Evolutionary conservation across 2,113 vertebrate species (phyloP), one percentile per base, ranked within the genome.

Genomic region (Galbula dea): DNA sequence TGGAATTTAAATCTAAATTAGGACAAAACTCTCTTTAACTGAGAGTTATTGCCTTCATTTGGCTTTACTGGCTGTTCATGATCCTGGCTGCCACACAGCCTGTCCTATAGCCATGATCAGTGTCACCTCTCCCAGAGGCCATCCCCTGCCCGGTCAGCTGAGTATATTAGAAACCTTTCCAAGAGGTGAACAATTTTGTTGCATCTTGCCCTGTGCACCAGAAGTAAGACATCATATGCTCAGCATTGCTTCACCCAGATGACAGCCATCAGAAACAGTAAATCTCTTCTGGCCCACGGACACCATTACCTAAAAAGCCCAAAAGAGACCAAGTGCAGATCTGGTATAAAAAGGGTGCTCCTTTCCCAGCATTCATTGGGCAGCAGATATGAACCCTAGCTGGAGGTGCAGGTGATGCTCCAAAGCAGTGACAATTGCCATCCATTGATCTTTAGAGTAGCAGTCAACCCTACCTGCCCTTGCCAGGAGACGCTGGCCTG

Each of bases 1-100:
- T 69, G 67, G 82, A 96, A 91, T 93, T 92, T 79, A 66, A 92
- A 96, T 79, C 86, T 93, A 94, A 95, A 95, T 92, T 94, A 91
- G 79, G 82, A 62, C 63, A 94, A 88, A 92, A 88, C 26, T 69
- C 32, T 66, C 91, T 77, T 63, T 36, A 46, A 69, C 46, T 29
- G 75, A 58, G 78, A 73, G 11, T 63, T 69, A 20, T n/a, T 94
- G 86, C 74, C 65, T 78, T 82, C 15, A 2, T 79, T 88, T 90
- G 77, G 68, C 46, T 59, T 57, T 78, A 36, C 90, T 55, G 83
- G n/a, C 32, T 3, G 11, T n/a, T 34, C 11, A 55, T 3, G 1
- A 48, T 6, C 45, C 88, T 57, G 73, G 77, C 76, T 71, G 58
- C 51, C 10, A 2, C n/a, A 45, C 52, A 79, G 61, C 23, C 7